Evolutionary conservation across 2,888 invertebrate species (phyloP), one percentile per base, ranked within the genome.

Genomic region (Pterostichus niger): DNA sequence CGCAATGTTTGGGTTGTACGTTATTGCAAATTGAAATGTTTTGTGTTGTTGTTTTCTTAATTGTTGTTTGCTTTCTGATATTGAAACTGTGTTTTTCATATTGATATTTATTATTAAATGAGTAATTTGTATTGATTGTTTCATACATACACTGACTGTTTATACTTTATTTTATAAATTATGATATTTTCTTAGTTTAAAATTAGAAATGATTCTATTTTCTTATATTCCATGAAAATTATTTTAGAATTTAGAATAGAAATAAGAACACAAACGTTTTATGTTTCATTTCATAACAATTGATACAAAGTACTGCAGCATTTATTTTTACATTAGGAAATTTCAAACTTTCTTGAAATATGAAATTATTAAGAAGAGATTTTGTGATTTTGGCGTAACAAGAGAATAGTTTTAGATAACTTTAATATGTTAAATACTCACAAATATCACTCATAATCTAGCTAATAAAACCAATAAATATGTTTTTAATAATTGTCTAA

Each of bases 31-130:
- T 40, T 40, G 40, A 40, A 40, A 40, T 40, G 40, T 40, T 40
- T 31, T 59, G 9, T 31, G 59, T 59, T 59, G n/a, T 59, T 59
- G 59, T 17, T 59, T 49, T 17, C 31, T 59, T 31, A 31, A 31
- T 59, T n/a, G 9, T 9, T 59, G 24, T 59, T 59, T 31, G 9
- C n/a, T 59, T 59, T 59, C 11, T 59, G 31, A 31, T 17, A 31
- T 31, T 59, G 11, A n/a, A 17, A 31, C 59, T 59, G 17, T 10
- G 59, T 59, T 59, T 59, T 11, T 3, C 3, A 31, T 59, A 31
- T 59, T 24, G 59, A 24, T 9, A 49, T 49, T 49, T 49, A 49
- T 49, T 49, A 10, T 10, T 10, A 46, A 46, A 4, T 46, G 11
- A 10, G 49, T 49, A n/a, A 49, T 49, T 49, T 49, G 3, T 59